These are phyloP conservation scores for Muscicapa comitata DNA, from an alignment of 2,797 vertebrate genomes.

Conservation along the genomic window DNA sequence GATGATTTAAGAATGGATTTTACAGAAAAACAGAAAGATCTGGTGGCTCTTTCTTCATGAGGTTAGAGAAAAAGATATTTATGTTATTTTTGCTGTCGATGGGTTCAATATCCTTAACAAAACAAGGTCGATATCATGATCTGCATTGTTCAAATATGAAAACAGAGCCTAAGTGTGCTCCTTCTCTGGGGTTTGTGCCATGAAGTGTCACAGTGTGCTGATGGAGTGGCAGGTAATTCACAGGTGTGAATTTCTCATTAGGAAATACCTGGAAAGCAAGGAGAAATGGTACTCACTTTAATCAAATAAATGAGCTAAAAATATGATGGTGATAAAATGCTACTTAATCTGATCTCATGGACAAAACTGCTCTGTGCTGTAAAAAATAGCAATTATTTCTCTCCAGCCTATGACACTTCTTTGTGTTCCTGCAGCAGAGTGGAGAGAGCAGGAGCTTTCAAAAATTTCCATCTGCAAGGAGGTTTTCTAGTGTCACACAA, in stretches of 20 bases:
- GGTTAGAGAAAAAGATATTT: not conserved
- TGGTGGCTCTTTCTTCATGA: not conserved
- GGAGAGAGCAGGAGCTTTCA: not conserved
- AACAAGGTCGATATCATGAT: not conserved
- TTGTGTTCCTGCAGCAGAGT: not conserved
- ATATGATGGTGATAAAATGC: not conserved
- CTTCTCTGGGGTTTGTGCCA: not conserved
- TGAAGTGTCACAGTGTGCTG: not conserved
- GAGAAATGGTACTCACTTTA: not conserved
- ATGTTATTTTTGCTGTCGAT: not conserved
- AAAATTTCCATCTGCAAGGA: not conserved
- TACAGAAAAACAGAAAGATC: not conserved
- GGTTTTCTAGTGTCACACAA: not conserved
- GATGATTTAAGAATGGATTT: not conserved
- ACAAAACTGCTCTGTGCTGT: not conserved
- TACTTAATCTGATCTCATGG: not conserved
- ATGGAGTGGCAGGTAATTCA: not conserved
- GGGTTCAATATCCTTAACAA: not conserved
- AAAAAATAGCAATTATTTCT: not conserved
- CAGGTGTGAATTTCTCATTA: not conserved
- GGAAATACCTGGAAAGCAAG: not conserved
- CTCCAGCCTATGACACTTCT: not conserved
- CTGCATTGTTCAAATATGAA: not conserved
- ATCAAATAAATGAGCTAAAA: conserved; percentile 14
- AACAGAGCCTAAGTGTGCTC: not conserved